Evolutionary conservation across 2,888 invertebrate genomes (phyloP).

Genomic region (Pachymerium ferrugineum): DNA sequence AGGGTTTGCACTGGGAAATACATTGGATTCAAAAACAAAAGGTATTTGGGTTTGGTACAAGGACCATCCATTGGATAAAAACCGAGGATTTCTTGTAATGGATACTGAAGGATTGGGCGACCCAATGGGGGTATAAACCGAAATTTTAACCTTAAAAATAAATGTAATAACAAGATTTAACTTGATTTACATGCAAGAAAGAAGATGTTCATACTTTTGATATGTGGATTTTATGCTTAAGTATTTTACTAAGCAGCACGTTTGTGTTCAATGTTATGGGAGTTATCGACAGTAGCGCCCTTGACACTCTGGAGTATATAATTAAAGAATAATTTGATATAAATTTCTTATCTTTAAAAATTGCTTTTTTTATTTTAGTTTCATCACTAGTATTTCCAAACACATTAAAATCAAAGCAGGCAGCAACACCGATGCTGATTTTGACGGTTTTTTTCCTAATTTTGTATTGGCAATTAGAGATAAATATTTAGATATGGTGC

Average conservation of each 20-base stretch:
- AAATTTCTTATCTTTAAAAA: background rate
- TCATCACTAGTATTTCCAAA: conserved; percentile 18
- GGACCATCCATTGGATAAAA: background rate
- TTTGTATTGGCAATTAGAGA: background rate
- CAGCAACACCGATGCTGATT: background rate
- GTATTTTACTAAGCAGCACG: background rate
- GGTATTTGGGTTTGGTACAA: conserved; percentile 23
- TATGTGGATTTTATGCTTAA: background rate
- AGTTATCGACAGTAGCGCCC: background rate
- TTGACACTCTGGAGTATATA: background rate
- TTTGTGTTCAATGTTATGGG: background rate
- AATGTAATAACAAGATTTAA: too few relatives aligned
- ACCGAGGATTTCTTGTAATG: background rate
- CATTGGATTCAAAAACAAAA: conserved; percentile 16
- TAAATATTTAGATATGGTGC: background rate
- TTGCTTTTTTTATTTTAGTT: background rate
- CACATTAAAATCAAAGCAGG: background rate
- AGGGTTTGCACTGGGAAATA: conserved; percentile 24
- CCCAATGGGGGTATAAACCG: background rate
- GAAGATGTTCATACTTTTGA: background rate
- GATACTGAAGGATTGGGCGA: conserved; percentile 20
- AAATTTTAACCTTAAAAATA: too few relatives aligned
- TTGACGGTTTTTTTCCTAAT: conserved; percentile 5
- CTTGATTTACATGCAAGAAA: too few relatives aligned
- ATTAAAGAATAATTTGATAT: background rate